These are phyloP conservation scores for Aspidiotus rigidus DNA, from an alignment of 2,888 invertebrate genomes.

Conservation along the genomic window DNA sequence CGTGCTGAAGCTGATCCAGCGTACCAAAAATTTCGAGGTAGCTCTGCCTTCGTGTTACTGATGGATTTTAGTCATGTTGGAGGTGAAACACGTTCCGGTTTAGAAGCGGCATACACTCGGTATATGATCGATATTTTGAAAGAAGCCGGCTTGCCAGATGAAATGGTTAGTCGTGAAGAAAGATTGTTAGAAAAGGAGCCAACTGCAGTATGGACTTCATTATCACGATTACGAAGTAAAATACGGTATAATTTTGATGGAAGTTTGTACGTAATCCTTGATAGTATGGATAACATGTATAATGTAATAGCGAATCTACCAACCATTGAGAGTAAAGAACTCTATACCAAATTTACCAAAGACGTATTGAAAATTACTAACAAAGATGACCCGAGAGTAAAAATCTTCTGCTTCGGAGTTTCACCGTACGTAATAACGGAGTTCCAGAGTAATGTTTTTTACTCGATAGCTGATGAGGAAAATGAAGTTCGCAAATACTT, in stretches of 20 bases:
- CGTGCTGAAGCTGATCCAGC: no score
- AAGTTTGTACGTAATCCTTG: neutral
- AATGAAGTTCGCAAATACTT: neutral
- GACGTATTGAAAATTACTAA: neutral
- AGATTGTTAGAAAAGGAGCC: no score
- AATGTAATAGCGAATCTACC: neutral
- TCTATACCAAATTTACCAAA: neutral
- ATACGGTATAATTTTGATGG: neutral
- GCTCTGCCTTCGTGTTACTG: no score
- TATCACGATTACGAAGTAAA: neutral
- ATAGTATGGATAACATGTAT: constrained; percentile 2
- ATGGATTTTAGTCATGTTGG: no score
- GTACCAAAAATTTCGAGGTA: no score
- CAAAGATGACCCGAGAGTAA: neutral
- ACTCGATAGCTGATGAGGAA: neutral
- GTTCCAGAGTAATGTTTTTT: neutral
- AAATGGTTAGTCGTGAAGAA: no score
- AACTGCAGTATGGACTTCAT: neutral
- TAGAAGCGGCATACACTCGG: no score
- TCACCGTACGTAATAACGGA: neutral
- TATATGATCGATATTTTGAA: no score
- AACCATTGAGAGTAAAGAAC: neutral
- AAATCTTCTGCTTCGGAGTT: neutral
- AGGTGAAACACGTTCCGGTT: no score
- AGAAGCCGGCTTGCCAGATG: no score